phyloP scores from a whole-genome alignment of 1,140 invertebrate species.

The Leptopilina boulardi region DNA sequence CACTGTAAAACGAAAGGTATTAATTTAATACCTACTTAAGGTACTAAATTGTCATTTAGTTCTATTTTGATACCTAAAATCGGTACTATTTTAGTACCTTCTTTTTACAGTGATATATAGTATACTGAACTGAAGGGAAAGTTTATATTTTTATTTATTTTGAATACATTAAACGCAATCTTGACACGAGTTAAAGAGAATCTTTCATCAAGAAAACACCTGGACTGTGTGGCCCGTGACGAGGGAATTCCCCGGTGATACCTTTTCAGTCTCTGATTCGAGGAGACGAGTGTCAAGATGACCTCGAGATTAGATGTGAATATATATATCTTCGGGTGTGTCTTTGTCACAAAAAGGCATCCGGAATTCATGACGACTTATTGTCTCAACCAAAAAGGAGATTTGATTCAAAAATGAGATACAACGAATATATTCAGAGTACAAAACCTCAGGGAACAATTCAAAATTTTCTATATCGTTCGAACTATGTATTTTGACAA shows the following conservation, averaged over 20 bases:
- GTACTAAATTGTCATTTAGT: too few relatives aligned
- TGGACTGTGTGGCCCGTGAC: constrained; percentile 36
- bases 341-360: constrained; percentile 61
- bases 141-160: neutral
- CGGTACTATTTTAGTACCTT: too few relatives aligned
- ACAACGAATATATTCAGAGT: neutral
- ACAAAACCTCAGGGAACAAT: too few relatives aligned
- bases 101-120: too few relatives aligned
- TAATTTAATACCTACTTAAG: too few relatives aligned
- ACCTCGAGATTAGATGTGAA: constrained; percentile 69
- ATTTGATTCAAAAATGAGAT: neutral
- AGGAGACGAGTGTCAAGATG: constrained; percentile 65
- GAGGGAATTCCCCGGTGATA: constrained; percentile 53
- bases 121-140: too few relatives aligned
- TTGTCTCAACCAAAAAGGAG: constrained; percentile 54
- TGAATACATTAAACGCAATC: neutral
- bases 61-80: too few relatives aligned
- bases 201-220: neutral
- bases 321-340: constrained; percentile 63
- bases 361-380: constrained; percentile 63
- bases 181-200: neutral
- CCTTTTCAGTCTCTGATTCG: constrained; percentile 59
- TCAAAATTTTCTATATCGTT: too few relatives aligned
- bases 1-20: too few relatives aligned
- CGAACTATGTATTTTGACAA: too few relatives aligned